These are phyloP conservation scores for Cyclophora punctaria DNA, from an alignment of 2,888 invertebrate genomes.

Conservation along the genomic window DNA sequence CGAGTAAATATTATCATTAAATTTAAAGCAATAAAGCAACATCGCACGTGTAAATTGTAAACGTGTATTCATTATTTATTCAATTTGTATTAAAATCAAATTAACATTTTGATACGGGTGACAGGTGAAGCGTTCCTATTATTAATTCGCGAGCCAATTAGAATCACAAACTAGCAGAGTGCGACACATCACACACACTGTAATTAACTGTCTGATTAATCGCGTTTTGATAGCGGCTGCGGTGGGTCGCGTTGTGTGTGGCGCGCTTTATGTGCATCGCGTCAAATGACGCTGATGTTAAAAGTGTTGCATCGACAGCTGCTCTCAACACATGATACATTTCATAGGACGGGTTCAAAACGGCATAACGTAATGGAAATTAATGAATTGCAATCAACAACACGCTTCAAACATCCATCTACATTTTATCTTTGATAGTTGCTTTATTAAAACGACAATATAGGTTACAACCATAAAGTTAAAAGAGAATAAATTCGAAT, in stretches of 20 bases:
- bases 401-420: too few relatives aligned
- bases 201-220: constrained; percentile 3
- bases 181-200: constrained; percentile 1
- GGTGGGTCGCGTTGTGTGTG: constrained; percentile 5
- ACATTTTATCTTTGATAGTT: too few relatives aligned
- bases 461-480: too few relatives aligned
- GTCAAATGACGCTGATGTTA: neutral
- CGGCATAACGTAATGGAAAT: too few relatives aligned
- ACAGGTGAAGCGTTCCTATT: constrained; percentile 4
- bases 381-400: too few relatives aligned
- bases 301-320: neutral
- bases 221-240: neutral
- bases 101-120: constrained; percentile 6
- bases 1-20: too few relatives aligned
- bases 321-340: neutral
- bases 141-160: constrained; percentile 9
- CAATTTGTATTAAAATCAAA: constrained; percentile 4
- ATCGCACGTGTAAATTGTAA: neutral
- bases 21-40: neutral
- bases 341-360: neutral
- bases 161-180: constrained; percentile 5
- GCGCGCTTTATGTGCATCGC: constrained; percentile 1
- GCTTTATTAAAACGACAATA: too few relatives aligned
- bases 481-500: too few relatives aligned
- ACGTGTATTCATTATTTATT: neutral